These are phyloP conservation scores for Diploptera punctata DNA, from an alignment of 2,888 invertebrate species.

Conservation along the genomic window DNA sequence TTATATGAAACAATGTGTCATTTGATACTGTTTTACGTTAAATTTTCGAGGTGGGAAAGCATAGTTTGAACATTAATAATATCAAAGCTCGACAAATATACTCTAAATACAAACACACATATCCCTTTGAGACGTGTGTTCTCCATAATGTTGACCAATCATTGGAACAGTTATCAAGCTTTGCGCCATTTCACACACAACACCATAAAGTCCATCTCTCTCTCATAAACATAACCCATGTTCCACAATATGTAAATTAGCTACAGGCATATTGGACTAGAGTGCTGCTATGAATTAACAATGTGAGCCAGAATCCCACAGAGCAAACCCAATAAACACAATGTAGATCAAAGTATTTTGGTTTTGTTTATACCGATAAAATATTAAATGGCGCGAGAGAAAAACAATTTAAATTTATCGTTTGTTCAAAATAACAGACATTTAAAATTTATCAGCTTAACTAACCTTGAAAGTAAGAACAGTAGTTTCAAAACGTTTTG, in stretches of 20 bases:
- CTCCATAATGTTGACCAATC: slow-evolving; percentile 14
- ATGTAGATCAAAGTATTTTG: slow-evolving; percentile 11
- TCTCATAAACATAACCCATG: too few relatives aligned
- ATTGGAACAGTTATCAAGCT: slow-evolving; percentile 9
- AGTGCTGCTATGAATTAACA: slow-evolving; percentile 19
- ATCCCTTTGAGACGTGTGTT: slow-evolving; percentile 3
- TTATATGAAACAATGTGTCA: too few relatives aligned
- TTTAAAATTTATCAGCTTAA: too few relatives aligned
- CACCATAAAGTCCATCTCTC: background rate
- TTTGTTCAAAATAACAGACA: too few relatives aligned
- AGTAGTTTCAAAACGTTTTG: too few relatives aligned
- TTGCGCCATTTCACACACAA: slow-evolving; percentile 17
- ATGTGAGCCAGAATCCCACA: background rate
- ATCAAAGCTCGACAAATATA: background rate
- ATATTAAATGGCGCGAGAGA: background rate
- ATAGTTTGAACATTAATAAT: too few relatives aligned
- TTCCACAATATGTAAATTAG: slow-evolving; percentile 20
- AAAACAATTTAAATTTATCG: background rate
- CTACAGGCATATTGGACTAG: slow-evolving; percentile 17
- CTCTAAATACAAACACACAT: background rate
- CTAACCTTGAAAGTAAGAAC: too few relatives aligned
- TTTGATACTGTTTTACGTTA: too few relatives aligned
- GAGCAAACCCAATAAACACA: background rate
- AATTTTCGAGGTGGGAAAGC: too few relatives aligned
- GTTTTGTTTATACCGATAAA: background rate